These are phyloP conservation scores for Ellobius talpinus DNA, from an alignment of 2,113 vertebrate genomes.

Conservation along the genomic window DNA sequence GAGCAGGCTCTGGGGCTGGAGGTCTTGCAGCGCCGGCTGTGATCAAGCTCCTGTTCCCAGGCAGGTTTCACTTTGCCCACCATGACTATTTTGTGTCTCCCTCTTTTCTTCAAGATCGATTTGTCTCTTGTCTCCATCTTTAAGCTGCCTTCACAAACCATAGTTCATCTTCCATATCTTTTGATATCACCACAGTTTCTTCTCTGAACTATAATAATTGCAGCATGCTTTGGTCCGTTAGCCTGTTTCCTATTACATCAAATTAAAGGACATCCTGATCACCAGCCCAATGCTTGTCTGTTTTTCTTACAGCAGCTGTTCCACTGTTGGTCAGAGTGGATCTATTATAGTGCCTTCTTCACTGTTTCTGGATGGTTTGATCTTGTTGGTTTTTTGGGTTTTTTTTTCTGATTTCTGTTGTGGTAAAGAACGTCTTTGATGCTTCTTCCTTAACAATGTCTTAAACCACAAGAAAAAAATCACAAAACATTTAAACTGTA, in stretches of 20 bases:
- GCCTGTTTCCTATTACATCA: slow-evolving; percentile 60
- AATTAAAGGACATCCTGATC: slow-evolving; percentile 64
- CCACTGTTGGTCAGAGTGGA: background rate
- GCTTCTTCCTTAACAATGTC: background rate
- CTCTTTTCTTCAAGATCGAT: background rate
- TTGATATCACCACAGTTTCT: slow-evolving; percentile 17
- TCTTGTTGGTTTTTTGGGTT: slow-evolving; percentile 11
- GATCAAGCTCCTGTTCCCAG: background rate
- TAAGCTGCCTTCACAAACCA: slow-evolving; percentile 5
- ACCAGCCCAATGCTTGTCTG: slow-evolving; percentile 7
- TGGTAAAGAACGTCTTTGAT: slow-evolving; percentile 42
- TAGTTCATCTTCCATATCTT: slow-evolving; percentile 46
- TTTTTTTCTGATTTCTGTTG: slow-evolving; percentile 37
- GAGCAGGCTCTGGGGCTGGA: background rate
- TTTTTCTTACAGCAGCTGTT: slow-evolving; percentile 11
- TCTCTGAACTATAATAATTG: slow-evolving; percentile 27
- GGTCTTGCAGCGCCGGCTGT: background rate
- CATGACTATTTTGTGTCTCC: background rate
- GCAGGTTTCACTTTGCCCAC: background rate
- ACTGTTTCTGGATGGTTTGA: slow-evolving; percentile 52
- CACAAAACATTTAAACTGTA: slow-evolving; percentile 6
- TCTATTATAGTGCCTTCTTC: background rate
- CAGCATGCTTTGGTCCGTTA: background rate
- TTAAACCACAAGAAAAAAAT: slow-evolving; percentile 17
- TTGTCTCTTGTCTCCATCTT: background rate